phyloP scores from a whole-genome alignment of 2,888 invertebrate species.

The Myathropa florea region DNA sequence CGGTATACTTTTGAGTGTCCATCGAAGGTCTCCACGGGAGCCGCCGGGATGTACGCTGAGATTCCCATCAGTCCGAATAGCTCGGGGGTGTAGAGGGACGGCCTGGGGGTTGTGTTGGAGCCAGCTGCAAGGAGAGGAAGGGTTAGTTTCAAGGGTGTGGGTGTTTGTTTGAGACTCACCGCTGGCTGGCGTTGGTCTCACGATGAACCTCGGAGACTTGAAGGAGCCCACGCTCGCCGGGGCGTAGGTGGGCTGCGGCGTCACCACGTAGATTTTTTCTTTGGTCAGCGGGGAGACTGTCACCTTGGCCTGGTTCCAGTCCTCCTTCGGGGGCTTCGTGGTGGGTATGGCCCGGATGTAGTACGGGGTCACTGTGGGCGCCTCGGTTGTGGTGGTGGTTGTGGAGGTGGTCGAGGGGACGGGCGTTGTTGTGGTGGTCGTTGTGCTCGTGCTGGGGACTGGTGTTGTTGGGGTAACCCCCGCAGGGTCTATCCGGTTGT shows the following conservation, averaged over 20 bases:
- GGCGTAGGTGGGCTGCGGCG: slow-evolving; percentile 84
- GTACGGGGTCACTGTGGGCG: slow-evolving; percentile 73
- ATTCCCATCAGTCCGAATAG: slow-evolving; percentile 82
- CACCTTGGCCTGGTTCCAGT: slow-evolving; percentile 86
- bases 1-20: slow-evolving; percentile 85
- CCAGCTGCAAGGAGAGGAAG: slow-evolving; percentile 57
- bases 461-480: slow-evolving; percentile 64
- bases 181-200: slow-evolving; percentile 83
- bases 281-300: slow-evolving; percentile 89
- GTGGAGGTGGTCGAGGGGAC: not conserved
- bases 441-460: slow-evolving; percentile 58
- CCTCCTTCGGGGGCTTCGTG: slow-evolving; percentile 74
- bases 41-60: slow-evolving; percentile 82
- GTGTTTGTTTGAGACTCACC: slow-evolving; percentile 73
- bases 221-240: slow-evolving; percentile 73
- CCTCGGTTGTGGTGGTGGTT: slow-evolving; percentile 78
- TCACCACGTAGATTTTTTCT: slow-evolving; percentile 91
- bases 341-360: slow-evolving; percentile 72
- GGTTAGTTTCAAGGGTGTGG: not conserved
- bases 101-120: slow-evolving; percentile 52
- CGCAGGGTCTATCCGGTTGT: slow-evolving; percentile 75
- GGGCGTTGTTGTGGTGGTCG: slow-evolving; percentile 74
- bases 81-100: slow-evolving; percentile 76
- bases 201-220: slow-evolving; percentile 82
- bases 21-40: slow-evolving; percentile 83